These are phyloP conservation scores for Halocaridina rubra DNA, from an alignment of 2,888 invertebrate species.

Conservation along the genomic window DNA sequence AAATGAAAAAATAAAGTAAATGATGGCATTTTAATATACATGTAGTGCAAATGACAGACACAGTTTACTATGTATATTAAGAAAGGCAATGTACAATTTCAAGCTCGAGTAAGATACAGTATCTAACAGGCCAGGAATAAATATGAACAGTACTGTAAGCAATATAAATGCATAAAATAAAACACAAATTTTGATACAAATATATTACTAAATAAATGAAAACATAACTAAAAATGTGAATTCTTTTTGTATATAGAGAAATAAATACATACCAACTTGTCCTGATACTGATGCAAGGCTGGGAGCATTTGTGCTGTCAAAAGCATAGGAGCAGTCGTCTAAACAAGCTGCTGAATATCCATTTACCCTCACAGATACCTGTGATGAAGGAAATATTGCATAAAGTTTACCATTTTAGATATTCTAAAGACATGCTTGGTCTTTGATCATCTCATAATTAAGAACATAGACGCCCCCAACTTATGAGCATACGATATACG, in stretches of 20 bases:
- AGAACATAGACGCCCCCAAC: too few relatives aligned
- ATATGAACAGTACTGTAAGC: not conserved
- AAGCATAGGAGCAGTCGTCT: constrained; percentile 15
- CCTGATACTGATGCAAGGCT: constrained; percentile 26
- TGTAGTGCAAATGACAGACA: too few relatives aligned
- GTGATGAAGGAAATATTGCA: not conserved
- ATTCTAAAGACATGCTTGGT: too few relatives aligned
- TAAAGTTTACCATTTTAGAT: not conserved
- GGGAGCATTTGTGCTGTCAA: not conserved
- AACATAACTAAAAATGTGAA: not conserved
- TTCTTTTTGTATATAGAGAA: not conserved
- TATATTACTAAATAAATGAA: not conserved
- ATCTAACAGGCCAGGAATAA: not conserved
- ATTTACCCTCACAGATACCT: constrained; percentile 37
- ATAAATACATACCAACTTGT: not conserved
- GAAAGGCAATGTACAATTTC: too few relatives aligned
- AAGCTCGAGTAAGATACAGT: too few relatives aligned
- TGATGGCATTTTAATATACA: too few relatives aligned
- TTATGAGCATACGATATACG: too few relatives aligned
- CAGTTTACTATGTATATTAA: too few relatives aligned
- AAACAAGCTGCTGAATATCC: constrained; percentile 30
- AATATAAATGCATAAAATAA: too few relatives aligned
- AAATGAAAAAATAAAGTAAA: not conserved
- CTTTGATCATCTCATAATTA: too few relatives aligned
- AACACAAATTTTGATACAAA: too few relatives aligned